Base-by-base conservation (phyloP, 2,888 invertebrate species). In the Plutella xylostella region DNA sequence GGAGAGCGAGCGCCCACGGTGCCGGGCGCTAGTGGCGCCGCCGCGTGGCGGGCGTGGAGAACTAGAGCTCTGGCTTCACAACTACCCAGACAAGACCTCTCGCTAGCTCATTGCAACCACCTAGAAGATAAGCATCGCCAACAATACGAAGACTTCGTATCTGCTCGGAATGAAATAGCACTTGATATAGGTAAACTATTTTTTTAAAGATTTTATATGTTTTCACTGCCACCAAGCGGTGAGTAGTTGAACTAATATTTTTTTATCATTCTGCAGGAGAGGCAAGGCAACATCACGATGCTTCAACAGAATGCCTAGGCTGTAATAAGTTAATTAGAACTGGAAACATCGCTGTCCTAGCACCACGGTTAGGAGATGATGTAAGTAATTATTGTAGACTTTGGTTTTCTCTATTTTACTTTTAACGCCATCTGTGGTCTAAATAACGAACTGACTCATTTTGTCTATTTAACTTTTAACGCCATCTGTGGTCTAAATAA, bases 41-140 rank as follows among this genome's bases (percentile, higher is more conserved):
- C 73, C 1, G 76, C 75, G 4, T 82, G 77, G 82, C 72, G 78
- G 6, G 72, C 72, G 1, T 83, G 80, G 80, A 51, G 75, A 54
- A 72, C 78, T 53, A 60, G 84, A 55, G 69, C 89, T 64, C 83
- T 98, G 60, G 91, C 94, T 52, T 86, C 88, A 51, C 98, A 98
- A 80, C 85, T 98, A 63, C 98, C 98, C 33, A 93, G 93, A 71
- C 97, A 97, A 82, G 98, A 98, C 72, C 87, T 98, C 48, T 92
- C 96, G 7, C 83, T 94, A 57, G 90, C 92, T 44, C 96, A 96
- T 68, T 97, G 97, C 76, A 90, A 91, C 64, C 92, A 95, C 70
- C 86, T 98, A 48, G 92, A 93, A 53, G 85, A 90, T 15, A 87
- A 88, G 61, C 90, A 93, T 65, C 87, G 89, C 62, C 89, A 90